Conservation (phyloP, 2,888 invertebrate genomes). For the Brachyptera putata region DNA sequence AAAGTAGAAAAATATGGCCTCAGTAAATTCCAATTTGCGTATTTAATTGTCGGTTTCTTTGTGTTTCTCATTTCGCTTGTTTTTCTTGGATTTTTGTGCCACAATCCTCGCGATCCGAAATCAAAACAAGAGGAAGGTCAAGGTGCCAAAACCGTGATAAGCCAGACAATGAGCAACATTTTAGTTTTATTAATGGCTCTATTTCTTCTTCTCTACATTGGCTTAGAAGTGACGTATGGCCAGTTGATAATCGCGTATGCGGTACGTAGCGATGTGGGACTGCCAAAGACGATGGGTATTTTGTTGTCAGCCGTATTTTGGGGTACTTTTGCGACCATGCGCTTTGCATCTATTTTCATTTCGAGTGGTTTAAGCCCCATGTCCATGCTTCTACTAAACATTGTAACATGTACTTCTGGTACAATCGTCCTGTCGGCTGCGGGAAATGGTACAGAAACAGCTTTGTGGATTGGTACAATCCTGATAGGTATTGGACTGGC, state of each 20-base stretch:
- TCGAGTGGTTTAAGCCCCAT: conserved; percentile 42
- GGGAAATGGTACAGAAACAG: conserved; percentile 36
- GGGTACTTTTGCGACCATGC: conserved; percentile 44
- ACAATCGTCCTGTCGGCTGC: conserved; percentile 40
- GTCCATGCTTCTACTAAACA: conserved; percentile 43
- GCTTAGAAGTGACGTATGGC: conserved; percentile 46
- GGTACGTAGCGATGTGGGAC: conserved; percentile 39
- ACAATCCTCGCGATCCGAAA: conserved; percentile 37
- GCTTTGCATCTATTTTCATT: conserved; percentile 45
- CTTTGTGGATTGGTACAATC: conserved; percentile 44
- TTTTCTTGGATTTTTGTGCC: conserved; percentile 42
- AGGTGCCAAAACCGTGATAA: conserved; percentile 28
- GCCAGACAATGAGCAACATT: conserved; percentile 35
- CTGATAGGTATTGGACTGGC: conserved; percentile 46
- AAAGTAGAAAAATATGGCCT: conserved; percentile 35
- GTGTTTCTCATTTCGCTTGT: conserved; percentile 41
- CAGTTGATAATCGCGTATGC: conserved; percentile 45
- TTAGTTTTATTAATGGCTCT: conserved; percentile 42
- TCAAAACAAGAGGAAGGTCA: conserved; percentile 35
- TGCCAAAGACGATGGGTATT: conserved; percentile 41
- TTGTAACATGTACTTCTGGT: conserved; percentile 40
- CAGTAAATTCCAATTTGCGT: conserved; percentile 41
- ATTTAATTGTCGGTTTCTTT: conserved; percentile 42
- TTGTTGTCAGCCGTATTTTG: conserved; percentile 45
- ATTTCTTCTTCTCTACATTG: conserved; percentile 45